These are phyloP conservation scores for Phyllotis vaccarum DNA, from an alignment of 2,797 vertebrate species.

Conservation along the genomic window DNA sequence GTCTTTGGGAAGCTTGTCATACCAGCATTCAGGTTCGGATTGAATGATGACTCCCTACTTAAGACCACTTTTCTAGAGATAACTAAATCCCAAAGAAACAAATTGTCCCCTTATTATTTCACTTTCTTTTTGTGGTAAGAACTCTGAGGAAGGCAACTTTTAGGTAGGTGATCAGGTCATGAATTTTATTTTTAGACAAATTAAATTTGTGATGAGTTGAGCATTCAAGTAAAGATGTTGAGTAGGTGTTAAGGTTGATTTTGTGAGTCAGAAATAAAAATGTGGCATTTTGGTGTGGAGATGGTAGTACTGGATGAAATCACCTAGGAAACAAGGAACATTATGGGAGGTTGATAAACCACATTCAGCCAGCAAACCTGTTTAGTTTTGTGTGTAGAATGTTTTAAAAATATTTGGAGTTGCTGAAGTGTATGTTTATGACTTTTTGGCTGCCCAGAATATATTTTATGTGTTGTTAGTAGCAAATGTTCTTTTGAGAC, in stretches of 20 bases:
- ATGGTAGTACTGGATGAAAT: constrained; percentile 54
- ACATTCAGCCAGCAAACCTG: constrained; percentile 60
- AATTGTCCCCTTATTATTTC: background rate
- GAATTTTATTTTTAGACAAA: constrained; percentile 62
- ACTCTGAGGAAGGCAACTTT: background rate
- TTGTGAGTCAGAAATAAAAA: constrained; percentile 77
- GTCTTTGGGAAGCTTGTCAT: background rate
- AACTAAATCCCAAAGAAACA: background rate
- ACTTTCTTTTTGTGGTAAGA: background rate
- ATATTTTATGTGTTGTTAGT: constrained; percentile 58
- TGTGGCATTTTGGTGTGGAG: constrained; percentile 54
- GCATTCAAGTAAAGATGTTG: constrained; percentile 68
- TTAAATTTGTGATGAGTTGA: constrained; percentile 66
- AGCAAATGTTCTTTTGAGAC: constrained; percentile 8
- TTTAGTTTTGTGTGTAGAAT: constrained; percentile 66
- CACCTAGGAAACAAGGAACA: constrained; percentile 67
- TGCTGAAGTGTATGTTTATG: constrained; percentile 60
- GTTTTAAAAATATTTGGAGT: constrained; percentile 78
- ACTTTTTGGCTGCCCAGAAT: constrained; percentile 53
- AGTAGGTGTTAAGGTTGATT: constrained; percentile 72
- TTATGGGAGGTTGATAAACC: constrained; percentile 60
- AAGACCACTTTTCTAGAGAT: background rate
- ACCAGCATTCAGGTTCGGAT: background rate
- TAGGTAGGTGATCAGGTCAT: background rate
- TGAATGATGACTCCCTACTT: background rate